These are phyloP conservation scores for Pentalonia nigronervosa DNA, from an alignment of 1,140 invertebrate genomes.

Conservation along the genomic window DNA sequence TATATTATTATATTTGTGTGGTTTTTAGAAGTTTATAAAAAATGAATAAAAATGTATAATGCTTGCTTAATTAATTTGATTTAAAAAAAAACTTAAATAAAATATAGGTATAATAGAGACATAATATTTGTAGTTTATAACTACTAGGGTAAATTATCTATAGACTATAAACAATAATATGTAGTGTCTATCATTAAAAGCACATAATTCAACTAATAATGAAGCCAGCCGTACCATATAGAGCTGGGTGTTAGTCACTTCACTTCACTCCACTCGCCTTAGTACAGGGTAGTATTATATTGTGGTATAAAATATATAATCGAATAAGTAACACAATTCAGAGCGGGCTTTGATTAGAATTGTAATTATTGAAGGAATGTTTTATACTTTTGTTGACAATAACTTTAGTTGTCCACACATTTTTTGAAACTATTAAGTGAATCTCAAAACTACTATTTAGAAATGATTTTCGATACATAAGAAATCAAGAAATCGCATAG, in stretches of 20 bases:
- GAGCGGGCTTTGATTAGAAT: too few relatives aligned
- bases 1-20: background rate
- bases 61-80: too few relatives aligned
- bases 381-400: too few relatives aligned
- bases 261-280: too few relatives aligned
- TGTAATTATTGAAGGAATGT: too few relatives aligned
- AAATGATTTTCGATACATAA: background rate
- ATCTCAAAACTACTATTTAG: background rate
- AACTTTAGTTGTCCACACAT: too few relatives aligned
- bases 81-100: background rate
- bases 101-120: background rate
- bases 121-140: background rate
- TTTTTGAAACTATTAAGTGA: background rate
- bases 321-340: too few relatives aligned
- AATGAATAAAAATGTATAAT: background rate
- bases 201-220: too few relatives aligned
- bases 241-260: too few relatives aligned
- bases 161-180: background rate
- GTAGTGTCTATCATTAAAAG: background rate
- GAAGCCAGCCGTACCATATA: too few relatives aligned
- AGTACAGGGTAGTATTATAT: too few relatives aligned
- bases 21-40: background rate
- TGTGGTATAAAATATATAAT: too few relatives aligned
- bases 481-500: background rate
- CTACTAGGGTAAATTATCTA: background rate